Conservation (phyloP, 2,113 vertebrate genomes). For the Mesocricetus auratus region DNA sequence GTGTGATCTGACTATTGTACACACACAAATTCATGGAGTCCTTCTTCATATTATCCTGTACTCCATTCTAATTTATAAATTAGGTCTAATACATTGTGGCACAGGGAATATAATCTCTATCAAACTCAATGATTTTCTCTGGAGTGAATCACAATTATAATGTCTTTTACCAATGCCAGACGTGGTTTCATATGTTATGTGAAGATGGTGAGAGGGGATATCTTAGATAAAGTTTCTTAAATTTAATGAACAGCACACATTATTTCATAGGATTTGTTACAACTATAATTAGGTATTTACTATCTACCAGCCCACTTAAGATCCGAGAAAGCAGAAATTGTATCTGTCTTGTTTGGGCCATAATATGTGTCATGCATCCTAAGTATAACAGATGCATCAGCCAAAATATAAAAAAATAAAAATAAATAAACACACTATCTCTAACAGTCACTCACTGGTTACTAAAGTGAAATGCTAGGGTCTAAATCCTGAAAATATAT, state of each 20-base stretch:
- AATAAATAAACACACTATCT: background rate
- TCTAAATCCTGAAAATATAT: slow-evolving; percentile 9
- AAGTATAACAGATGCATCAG: background rate
- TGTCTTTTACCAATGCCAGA: background rate
- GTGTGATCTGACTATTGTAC: background rate
- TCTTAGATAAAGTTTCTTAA: slow-evolving; percentile 15
- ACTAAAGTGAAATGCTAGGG: slow-evolving; percentile 29
- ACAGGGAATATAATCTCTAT: slow-evolving; percentile 18
- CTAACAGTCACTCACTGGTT: slow-evolving; percentile 14
- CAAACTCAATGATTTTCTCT: slow-evolving; percentile 13
- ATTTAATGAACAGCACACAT: slow-evolving; percentile 46
- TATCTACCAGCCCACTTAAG: slow-evolving; percentile 32
- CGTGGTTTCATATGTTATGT: slow-evolving; percentile 7
- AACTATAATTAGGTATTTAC: slow-evolving; percentile 3
- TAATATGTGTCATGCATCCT: background rate
- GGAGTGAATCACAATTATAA: slow-evolving; percentile 44
- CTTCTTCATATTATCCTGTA: slow-evolving; percentile 37
- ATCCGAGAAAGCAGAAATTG: slow-evolving; percentile 28
- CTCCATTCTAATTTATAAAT: slow-evolving; percentile 29
- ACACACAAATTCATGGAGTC: background rate
- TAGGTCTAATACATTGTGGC: slow-evolving; percentile 1
- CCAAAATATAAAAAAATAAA: background rate
- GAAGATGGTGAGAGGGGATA: slow-evolving; percentile 3
- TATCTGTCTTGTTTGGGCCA: background rate
- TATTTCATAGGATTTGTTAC: slow-evolving; percentile 38